Percentiles rank a stretch among this genome's conserved stretches.
Evolutionary conservation across 2,888 invertebrate genomes (phyloP).

Genomic region (Thelaira solivaga): DNA sequence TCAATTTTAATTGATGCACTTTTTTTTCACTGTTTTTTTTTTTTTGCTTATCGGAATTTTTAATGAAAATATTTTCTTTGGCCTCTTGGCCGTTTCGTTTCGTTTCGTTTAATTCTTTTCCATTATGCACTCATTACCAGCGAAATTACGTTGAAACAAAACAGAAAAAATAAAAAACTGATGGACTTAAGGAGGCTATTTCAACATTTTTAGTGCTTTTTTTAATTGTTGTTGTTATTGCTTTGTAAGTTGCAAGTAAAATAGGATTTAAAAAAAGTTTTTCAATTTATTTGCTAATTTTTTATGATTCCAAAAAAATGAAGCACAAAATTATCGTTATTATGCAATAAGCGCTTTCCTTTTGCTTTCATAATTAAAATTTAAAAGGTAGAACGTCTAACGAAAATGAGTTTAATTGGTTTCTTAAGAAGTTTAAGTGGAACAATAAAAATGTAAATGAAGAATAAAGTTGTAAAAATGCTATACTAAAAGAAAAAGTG

Average conservation of each 20-base stretch:
- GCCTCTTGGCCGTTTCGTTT: neutral
- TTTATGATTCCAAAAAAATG: constrained; percentile 2
- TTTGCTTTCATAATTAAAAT: neutral
- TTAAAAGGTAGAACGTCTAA: constrained; percentile 1
- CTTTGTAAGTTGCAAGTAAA: neutral
- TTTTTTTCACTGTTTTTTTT: neutral
- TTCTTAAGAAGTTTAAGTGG: too few relatives aligned
- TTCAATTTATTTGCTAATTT: constrained; percentile 34
- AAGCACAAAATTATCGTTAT: constrained; percentile 18
- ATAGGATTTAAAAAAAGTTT: neutral
- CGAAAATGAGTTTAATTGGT: neutral
- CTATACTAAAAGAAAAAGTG: too few relatives aligned
- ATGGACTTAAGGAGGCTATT: constrained; percentile 11
- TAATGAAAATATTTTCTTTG: constrained; percentile 48
- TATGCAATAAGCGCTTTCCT: neutral
- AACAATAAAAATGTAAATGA: too few relatives aligned
- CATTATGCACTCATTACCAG: constrained; percentile 6
- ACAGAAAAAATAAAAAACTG: too few relatives aligned
- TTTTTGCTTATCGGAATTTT: constrained; percentile 2
- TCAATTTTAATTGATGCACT: constrained; percentile 46
- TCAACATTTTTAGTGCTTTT: neutral
- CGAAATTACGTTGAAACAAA: constrained; percentile 1
- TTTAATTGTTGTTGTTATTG: constrained; percentile 1
- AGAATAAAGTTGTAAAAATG: too few relatives aligned
- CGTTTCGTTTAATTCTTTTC: too few relatives aligned